Evolutionary conservation across 2,113 vertebrate genomes (phyloP).

Genomic region (Perccottus glenii): DNA sequence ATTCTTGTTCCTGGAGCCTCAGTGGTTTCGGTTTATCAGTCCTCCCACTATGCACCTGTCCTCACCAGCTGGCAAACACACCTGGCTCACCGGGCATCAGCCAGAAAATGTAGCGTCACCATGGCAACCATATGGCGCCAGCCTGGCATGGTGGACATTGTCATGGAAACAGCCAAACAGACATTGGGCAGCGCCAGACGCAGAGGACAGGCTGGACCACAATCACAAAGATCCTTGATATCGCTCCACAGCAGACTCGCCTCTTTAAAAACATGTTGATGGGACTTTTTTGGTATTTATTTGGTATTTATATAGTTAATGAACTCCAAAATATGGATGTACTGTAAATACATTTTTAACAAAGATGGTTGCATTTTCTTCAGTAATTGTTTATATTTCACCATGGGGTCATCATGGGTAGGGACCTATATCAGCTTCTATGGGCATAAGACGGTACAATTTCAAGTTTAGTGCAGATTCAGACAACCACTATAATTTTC

Average conservation of each 20-base stretch:
- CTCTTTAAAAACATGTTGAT: not conserved
- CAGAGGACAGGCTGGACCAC: slow-evolving; percentile 30
- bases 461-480: no score
- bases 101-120: slow-evolving; percentile 60
- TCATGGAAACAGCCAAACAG: slow-evolving; percentile 69
- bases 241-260: not conserved
- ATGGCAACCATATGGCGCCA: slow-evolving; percentile 74
- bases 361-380: no score
- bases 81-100: slow-evolving; percentile 57
- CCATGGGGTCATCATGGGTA: no score
- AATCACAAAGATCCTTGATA: slow-evolving; percentile 20
- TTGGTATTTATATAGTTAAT: no score
- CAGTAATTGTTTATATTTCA: no score
- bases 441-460: no score
- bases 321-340: no score
- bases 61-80: slow-evolving; percentile 75
- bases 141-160: slow-evolving; percentile 58
- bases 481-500: no score
- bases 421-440: no score
- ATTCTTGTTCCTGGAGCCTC: slow-evolving; percentile 25
- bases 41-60: slow-evolving; percentile 74
- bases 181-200: slow-evolving; percentile 59
- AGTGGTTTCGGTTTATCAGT: slow-evolving; percentile 50
- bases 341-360: no score
- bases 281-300: no score